Evolutionary conservation across 53 echinoderm and acorn worm species (phyloP).

Genomic region (Stichopus horrens): DNA sequence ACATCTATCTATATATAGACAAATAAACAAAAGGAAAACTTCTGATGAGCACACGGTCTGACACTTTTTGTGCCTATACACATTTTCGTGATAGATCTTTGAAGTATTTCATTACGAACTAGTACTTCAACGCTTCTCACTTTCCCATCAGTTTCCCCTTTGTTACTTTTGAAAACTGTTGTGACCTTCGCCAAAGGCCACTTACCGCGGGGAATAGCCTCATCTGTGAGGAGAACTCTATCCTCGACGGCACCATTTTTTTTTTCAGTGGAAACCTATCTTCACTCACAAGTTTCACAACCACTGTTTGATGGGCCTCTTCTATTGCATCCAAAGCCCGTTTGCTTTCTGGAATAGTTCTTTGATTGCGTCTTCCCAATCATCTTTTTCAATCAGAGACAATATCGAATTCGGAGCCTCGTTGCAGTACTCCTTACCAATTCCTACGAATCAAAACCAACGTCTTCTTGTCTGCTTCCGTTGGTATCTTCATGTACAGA

Average conservation of each 20-base stretch:
- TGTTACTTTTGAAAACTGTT: too few relatives aligned
- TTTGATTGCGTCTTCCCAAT: background rate
- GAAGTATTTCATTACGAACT: too few relatives aligned
- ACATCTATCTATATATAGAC: too few relatives aligned
- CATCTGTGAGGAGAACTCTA: background rate
- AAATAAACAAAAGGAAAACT: too few relatives aligned
- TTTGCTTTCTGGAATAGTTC: conserved; percentile 21
- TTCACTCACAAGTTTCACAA: conserved; percentile 3
- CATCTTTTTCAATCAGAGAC: background rate
- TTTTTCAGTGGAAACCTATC: conserved; percentile 11
- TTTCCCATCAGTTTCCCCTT: too few relatives aligned
- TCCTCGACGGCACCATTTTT: background rate
- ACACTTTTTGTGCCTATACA: too few relatives aligned
- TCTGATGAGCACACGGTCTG: too few relatives aligned
- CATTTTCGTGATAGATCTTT: too few relatives aligned
- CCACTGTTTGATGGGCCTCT: conserved; percentile 23
- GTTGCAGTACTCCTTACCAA: conserved; percentile 2
- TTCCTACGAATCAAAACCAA: background rate
- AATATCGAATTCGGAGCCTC: conserved; percentile 6
- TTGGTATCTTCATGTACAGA: background rate
- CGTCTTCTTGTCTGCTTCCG: background rate
- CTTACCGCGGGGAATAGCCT: too few relatives aligned
- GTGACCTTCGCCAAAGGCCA: too few relatives aligned
- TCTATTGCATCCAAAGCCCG: conserved; percentile 17
- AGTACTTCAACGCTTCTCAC: too few relatives aligned